Evolutionary conservation across 2,797 vertebrate species (phyloP).

Genomic region (Pseudochromis fuscus): DNA sequence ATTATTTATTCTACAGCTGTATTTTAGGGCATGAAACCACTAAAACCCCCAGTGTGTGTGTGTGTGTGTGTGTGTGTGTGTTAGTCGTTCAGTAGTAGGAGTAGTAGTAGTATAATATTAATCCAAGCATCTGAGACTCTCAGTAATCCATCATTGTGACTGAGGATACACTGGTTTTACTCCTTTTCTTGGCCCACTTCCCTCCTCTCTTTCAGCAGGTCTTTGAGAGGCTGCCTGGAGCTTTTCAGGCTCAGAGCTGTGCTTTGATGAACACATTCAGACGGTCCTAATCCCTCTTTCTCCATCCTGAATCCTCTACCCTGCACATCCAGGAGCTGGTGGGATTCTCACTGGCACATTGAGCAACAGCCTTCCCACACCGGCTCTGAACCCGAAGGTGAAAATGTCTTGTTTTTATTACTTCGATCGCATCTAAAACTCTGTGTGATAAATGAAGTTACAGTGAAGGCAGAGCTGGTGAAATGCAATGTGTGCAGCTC

Average conservation of each 20-base stretch:
- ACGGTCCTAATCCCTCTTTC: slow-evolving; percentile 46
- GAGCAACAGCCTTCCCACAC: background rate
- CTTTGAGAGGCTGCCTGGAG: slow-evolving; percentile 22
- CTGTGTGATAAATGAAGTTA: background rate
- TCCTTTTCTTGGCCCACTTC: slow-evolving; percentile 21
- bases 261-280: slow-evolving; percentile 56
- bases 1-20: background rate
- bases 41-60: slow-evolving; percentile 14
- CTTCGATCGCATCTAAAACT: background rate
- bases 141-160: slow-evolving; percentile 62
- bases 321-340: slow-evolving; percentile 8
- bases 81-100: too few species aligned
- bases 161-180: slow-evolving; percentile 25
- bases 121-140: slow-evolving; percentile 23
- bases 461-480: background rate
- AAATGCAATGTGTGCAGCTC: background rate
- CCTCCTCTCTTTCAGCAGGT: slow-evolving; percentile 34
- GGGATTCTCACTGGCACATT: slow-evolving; percentile 11
- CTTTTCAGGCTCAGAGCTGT: slow-evolving; percentile 39
- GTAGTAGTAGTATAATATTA: too few species aligned
- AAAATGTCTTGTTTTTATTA: background rate
- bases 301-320: slow-evolving; percentile 25
- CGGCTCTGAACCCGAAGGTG: background rate
- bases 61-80: too few species aligned
- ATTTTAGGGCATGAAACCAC: background rate